Conservation (phyloP, 1,140 invertebrate species). For the Zeugodacus cucurbitae region DNA sequence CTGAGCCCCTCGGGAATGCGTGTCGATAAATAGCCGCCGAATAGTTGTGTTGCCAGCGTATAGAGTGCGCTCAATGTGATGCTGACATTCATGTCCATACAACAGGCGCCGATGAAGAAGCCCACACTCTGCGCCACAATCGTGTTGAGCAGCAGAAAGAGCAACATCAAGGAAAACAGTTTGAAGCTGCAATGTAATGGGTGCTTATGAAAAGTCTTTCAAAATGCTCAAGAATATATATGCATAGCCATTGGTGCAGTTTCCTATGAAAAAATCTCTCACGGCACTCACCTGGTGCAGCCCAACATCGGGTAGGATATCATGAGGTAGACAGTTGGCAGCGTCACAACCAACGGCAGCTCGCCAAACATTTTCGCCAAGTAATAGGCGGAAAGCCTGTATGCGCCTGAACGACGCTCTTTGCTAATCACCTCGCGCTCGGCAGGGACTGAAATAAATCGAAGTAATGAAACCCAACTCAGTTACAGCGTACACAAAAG, state of each 20-base stretch:
- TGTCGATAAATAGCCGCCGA: conserved; percentile 83
- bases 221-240: not conserved
- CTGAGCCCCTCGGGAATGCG: conserved; percentile 82
- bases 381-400: conserved; percentile 86
- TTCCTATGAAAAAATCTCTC: not conserved
- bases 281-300: conserved; percentile 57
- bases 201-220: not conserved
- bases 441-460: conserved; percentile 74
- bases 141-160: conserved; percentile 80
- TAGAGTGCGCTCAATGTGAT: conserved; percentile 84
- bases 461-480: no score
- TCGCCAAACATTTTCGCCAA: conserved; percentile 88
- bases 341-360: conserved; percentile 79
- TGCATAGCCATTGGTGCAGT: not conserved
- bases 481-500: not conserved
- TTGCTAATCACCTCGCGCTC: conserved; percentile 87
- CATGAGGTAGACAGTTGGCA: conserved; percentile 83
- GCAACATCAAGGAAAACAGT: conserved; percentile 78
- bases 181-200: conserved; percentile 66
- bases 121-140: conserved; percentile 87
- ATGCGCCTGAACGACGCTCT: conserved; percentile 83
- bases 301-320: conserved; percentile 85
- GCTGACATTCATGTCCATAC: conserved; percentile 83
- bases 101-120: conserved; percentile 84
- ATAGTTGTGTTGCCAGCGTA: conserved; percentile 82